phyloP scores from a whole-genome alignment of 1,140 invertebrate species.

The Nixonia krombeini region DNA sequence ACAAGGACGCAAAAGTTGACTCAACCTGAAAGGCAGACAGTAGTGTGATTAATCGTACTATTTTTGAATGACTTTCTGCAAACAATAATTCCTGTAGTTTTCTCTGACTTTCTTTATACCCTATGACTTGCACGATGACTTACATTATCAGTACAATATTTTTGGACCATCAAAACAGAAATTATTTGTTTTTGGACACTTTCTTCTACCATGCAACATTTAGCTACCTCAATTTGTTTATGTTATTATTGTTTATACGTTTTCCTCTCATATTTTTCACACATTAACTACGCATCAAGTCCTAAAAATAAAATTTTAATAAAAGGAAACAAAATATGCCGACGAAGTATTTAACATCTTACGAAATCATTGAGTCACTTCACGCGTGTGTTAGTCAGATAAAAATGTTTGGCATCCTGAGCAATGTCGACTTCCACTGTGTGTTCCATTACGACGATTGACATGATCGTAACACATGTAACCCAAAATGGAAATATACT shows the following conservation, averaged over 20 bases:
- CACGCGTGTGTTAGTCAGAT: constrained; percentile 16
- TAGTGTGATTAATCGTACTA: constrained; percentile 38
- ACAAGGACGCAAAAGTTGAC: constrained; percentile 11
- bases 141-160: no score
- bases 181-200: no score
- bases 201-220: no score
- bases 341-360: constrained; percentile 12
- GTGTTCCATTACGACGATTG: constrained; percentile 42
- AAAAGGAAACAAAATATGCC: constrained; percentile 1
- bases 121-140: no score
- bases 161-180: no score
- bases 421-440: constrained; percentile 41
- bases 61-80: constrained; percentile 28
- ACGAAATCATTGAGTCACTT: constrained; percentile 6
- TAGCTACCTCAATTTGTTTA: no score
- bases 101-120: no score
- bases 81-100: no score
- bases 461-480: constrained; percentile 26
- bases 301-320: not conserved
- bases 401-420: constrained; percentile 37
- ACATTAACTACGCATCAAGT: no score
- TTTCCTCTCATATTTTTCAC: no score
- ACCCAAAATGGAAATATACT: constrained; percentile 32
- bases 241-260: no score
- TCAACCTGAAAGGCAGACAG: constrained; percentile 11